These are phyloP conservation scores for Pomatostomus ruficeps DNA, from an alignment of 2,113 vertebrate species.

Conservation along the genomic window DNA sequence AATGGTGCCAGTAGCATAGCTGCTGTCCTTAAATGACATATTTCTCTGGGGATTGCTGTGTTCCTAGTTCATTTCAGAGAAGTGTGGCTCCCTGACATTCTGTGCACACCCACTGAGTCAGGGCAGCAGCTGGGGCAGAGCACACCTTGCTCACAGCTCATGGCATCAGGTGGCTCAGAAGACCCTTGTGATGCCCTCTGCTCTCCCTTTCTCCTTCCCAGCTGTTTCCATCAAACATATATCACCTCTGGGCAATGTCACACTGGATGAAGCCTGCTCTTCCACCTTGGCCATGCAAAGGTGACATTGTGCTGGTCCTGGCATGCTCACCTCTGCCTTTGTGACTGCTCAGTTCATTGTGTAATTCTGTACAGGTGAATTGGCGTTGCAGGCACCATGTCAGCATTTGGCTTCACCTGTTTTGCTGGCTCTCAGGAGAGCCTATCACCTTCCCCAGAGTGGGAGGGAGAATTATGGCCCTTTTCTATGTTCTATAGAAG, in stretches of 20 bases:
- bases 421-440: background rate
- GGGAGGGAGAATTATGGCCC: background rate
- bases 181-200: background rate
- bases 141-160: background rate
- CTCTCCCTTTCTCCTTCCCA: background rate
- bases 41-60: background rate
- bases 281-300: background rate
- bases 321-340: background rate
- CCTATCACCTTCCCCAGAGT: background rate
- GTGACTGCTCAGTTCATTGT: background rate
- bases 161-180: rapidly evolving
- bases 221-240: background rate
- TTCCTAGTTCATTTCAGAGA: background rate
- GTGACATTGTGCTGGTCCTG: background rate
- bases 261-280: background rate
- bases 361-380: background rate
- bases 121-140: background rate
- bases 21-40: background rate
- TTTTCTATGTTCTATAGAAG: background rate
- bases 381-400: rapidly evolving
- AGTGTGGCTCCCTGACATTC: background rate
- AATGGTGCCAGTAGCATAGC: rapidly evolving
- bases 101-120: rapidly evolving
- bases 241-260: background rate
- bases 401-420: background rate